A percentile compares a stretch with the other conserved stretches of the same genome.
Conservation (phyloP, 1,140 invertebrate species). For the Cephus cinctus region DNA sequence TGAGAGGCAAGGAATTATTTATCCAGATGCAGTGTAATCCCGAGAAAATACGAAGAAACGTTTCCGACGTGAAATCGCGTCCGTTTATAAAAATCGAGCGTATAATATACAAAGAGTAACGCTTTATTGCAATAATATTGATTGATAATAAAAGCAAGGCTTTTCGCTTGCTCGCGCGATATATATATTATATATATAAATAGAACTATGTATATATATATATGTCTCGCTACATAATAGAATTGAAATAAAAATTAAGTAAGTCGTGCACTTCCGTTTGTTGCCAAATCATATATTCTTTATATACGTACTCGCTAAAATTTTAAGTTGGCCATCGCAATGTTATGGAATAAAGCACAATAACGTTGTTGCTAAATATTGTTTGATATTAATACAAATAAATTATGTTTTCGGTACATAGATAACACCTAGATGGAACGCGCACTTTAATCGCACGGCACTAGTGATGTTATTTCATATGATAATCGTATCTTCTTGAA, state of each 20-base stretch:
- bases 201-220: background rate
- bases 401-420: conserved; percentile 22
- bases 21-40: too few relatives aligned
- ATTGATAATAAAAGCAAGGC: background rate
- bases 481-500: conserved; percentile 10
- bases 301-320: background rate
- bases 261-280: conserved; percentile 3
- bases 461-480: conserved; percentile 11
- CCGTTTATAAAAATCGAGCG: too few relatives aligned
- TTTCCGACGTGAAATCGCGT: too few relatives aligned
- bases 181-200: background rate
- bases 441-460: conserved; percentile 19
- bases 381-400: conserved; percentile 26
- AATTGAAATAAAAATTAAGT: conserved; percentile 19
- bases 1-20: too few relatives aligned
- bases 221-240: background rate
- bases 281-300: background rate
- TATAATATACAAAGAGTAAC: background rate
- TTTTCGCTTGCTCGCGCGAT: background rate
- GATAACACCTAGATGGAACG: conserved; percentile 14
- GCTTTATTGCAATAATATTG: background rate
- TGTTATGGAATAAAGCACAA: conserved; percentile 19
- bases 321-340: background rate
- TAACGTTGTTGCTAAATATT: conserved; percentile 12
- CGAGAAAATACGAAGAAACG: too few relatives aligned